These are phyloP conservation scores for Hylaeus anthracinus DNA, from an alignment of 1,140 invertebrate genomes.

Conservation along the genomic window DNA sequence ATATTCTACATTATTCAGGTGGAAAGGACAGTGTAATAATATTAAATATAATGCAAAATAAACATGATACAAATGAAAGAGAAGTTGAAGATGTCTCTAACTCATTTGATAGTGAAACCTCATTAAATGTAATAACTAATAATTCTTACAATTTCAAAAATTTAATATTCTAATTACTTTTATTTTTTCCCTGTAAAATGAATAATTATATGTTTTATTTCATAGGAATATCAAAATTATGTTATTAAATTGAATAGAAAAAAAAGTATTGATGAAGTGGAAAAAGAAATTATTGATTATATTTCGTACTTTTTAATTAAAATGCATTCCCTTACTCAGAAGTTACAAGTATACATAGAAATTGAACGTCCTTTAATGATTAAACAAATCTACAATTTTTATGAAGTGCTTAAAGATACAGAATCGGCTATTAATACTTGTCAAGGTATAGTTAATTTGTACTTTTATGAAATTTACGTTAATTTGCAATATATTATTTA, in stretches of 20 bases:
- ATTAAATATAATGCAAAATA: neutral
- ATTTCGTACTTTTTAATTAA: conserved; percentile 23
- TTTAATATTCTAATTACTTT: neutral
- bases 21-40: neutral
- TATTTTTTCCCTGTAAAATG: neutral
- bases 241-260: conserved; percentile 5
- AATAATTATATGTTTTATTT: neutral
- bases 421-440: conserved; percentile 35
- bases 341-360: conserved; percentile 33
- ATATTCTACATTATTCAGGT: conserved; percentile 6
- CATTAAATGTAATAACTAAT: neutral
- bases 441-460: conserved; percentile 11
- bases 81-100: conserved; percentile 3
- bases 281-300: conserved; percentile 15
- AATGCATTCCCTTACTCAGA: conserved; percentile 15
- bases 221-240: conserved; percentile 25
- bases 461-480: neutral
- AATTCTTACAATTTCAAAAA: neutral
- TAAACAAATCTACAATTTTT: conserved; percentile 32
- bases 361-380: conserved; percentile 35
- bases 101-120: conserved; percentile 1
- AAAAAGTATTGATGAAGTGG: neutral
- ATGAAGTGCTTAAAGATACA: conserved; percentile 17
- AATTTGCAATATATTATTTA: neutral
- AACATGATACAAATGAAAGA: conserved; percentile 2